Base-by-base conservation (phyloP, 2,888 invertebrate species). In the Cataglyphis rosenhaueri region DNA sequence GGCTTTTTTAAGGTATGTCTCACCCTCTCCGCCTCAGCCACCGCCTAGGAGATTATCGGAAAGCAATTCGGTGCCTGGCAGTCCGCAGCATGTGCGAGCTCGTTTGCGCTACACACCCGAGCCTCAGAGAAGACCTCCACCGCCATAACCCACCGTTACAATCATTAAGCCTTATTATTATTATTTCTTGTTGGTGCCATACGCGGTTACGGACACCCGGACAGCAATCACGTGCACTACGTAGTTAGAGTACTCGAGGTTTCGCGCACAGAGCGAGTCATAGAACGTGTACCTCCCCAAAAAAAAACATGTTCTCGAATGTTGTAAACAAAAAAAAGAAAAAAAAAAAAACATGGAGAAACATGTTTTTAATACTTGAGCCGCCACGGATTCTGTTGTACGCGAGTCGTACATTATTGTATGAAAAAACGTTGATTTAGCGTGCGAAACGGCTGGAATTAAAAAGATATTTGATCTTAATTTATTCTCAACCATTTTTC, bases 21-120 rank as follows among this genome's bases (percentile, higher is more conserved):
- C 96, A 61, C 96, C 96, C 52, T 95, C 96, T 78, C 96, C 96
- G 65, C 96, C 96, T 38, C 95, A 96, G 85, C 96, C 96, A 52
- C 96, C 96, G 4, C 96, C 96, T 9, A 94, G 97, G 82, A 95
- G 96, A 84, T 95, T 97, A 32, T 96, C 96, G 2, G 97, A 97
- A 93, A 96, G 96, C 92, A 95, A 94, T 88, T 96, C 96, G 44
- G 96, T 97, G 81, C 97, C 97, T 32, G 97, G 97, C 64, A 97
- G 97, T 74, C 97, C 97, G 21, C 97, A 96, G 88, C 96, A 96
- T 91, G 95, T 96, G 81, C 95, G 96, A 85, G 96, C 97, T 21
- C 96, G 96, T 85, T 90, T 95, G 89, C 95, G 94, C 88, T 95
- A 94, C 87, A 95, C 95, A 9, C 95, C 95, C 52, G 95, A 95